Percentiles rank a stretch among this genome's conserved stretches.
These are phyloP conservation scores for Tiaroga cobitis DNA, from an alignment of 2,797 vertebrate species.

Conservation along the genomic window DNA sequence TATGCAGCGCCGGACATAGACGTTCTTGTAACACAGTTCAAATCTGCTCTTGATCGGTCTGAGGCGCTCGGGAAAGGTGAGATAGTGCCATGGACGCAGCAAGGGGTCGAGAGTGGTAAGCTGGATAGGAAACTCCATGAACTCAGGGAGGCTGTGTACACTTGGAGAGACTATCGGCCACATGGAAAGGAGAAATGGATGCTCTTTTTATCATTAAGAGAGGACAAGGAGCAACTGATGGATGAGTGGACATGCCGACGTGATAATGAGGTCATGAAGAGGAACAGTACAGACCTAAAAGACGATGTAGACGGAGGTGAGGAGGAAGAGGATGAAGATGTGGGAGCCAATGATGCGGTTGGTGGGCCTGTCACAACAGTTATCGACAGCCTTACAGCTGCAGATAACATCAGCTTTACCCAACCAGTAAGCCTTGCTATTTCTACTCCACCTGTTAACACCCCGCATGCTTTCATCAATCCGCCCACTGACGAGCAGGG, in stretches of 20 bases:
- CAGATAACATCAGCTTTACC: neutral
- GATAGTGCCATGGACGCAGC: too few species aligned
- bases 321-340: neutral
- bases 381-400: neutral
- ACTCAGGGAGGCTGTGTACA: too few species aligned
- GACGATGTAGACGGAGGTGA: too few species aligned
- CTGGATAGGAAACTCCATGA: too few species aligned
- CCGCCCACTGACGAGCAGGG: neutral
- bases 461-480: neutral
- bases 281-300: too few species aligned
- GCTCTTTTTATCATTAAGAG: constrained; percentile 9
- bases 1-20: too few species aligned
- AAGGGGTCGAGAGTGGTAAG: too few species aligned
- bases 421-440: neutral
- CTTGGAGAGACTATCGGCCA: too few species aligned
- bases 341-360: neutral
- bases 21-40: too few species aligned
- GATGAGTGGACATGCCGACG: neutral
- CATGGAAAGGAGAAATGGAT: neutral
- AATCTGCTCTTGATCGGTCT: too few species aligned
- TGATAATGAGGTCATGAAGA: too few species aligned
- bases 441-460: neutral
- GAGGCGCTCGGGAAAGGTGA: too few species aligned
- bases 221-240: constrained; percentile 12
- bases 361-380: neutral